phyloP scores from a whole-genome alignment of 2,113 vertebrate species.

The Rhadina sibilatrix region DNA sequence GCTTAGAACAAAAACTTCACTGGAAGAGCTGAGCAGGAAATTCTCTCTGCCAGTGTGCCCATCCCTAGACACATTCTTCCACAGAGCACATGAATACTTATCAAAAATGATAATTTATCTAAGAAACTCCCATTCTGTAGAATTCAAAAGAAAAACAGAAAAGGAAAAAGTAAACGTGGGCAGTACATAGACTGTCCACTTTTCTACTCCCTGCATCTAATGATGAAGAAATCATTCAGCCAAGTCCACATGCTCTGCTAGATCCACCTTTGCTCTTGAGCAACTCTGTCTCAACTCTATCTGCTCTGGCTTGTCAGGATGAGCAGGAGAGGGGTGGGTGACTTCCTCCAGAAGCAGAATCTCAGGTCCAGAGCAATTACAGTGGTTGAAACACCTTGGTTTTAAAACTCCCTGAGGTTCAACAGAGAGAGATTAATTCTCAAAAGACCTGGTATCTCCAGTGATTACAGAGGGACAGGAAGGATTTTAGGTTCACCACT shows the following conservation, averaged over 20 bases:
- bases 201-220: neutral
- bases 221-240: neutral
- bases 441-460: neutral
- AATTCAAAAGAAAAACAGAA: constrained; percentile 1
- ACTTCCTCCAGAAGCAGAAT: neutral
- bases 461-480: neutral
- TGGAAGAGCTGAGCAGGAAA: constrained; percentile 15
- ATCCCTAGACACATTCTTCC: constrained; percentile 49
- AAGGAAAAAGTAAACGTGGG: neutral
- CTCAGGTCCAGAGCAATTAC: neutral
- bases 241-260: neutral
- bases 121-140: neutral
- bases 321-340: neutral
- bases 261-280: neutral
- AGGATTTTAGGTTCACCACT: neutral
- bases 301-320: neutral
- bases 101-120: constrained; percentile 24
- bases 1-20: neutral
- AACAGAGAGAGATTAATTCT: neutral
- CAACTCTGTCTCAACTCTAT: neutral
- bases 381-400: neutral
- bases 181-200: neutral
- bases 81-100: neutral
- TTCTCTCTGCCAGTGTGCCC: constrained; percentile 31
- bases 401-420: neutral